These are phyloP conservation scores for Otus sunia DNA, from an alignment of 2,113 vertebrate species.

Conservation along the genomic window DNA sequence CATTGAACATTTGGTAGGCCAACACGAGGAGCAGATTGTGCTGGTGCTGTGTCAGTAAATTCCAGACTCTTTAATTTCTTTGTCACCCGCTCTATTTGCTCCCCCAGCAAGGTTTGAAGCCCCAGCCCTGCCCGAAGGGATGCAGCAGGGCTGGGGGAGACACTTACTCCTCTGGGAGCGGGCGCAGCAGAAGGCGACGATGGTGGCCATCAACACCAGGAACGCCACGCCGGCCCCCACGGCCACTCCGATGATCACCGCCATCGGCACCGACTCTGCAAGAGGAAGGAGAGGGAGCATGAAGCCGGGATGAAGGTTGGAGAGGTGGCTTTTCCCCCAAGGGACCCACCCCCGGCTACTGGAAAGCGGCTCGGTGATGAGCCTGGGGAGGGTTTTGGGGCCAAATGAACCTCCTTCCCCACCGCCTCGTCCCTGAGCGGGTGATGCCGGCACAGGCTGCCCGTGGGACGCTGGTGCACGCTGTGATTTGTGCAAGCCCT, in stretches of 20 bases:
- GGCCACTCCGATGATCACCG: slow-evolving; percentile 96
- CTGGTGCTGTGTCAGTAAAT: fast-evolving
- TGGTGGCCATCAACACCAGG: slow-evolving; percentile 95
- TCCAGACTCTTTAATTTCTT: neutral
- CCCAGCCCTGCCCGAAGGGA: neutral
- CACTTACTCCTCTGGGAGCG: slow-evolving; percentile 97
- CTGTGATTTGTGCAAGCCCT: neutral
- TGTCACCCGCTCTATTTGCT: fast-evolving
- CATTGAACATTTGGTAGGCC: neutral
- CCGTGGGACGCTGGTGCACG: neutral
- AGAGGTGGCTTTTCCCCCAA: neutral
- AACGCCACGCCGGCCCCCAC: slow-evolving; percentile 95
- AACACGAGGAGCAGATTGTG: neutral
- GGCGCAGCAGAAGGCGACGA: slow-evolving; percentile 96
- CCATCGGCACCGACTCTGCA: slow-evolving; percentile 93
- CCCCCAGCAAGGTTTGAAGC: fast-evolving
- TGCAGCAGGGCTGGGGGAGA: fast-evolving
- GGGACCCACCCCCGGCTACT: neutral
- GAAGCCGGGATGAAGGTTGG: neutral
- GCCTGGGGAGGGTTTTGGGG: neutral
- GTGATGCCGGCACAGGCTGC: neutral
- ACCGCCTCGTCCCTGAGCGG: neutral
- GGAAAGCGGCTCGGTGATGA: neutral
- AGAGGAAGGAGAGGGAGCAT: slow-evolving; percentile 41
- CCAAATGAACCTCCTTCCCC: neutral